Evolutionary conservation across 2,113 vertebrate genomes (phyloP).

Genomic region (Todiramphus saurophagus): DNA sequence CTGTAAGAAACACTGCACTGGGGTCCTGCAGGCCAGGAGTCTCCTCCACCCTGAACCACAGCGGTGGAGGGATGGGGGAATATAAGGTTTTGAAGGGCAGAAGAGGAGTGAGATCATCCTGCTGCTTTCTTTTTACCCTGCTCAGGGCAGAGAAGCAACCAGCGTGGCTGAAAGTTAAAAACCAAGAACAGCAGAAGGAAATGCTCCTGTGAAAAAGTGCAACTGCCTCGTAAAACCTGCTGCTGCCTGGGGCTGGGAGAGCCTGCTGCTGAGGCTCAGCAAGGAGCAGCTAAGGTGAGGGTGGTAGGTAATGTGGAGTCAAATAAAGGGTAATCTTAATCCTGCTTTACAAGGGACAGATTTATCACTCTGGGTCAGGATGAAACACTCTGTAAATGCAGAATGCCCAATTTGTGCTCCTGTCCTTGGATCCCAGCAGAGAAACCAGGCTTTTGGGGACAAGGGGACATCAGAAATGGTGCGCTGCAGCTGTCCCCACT

Average conservation of each 20-base stretch:
- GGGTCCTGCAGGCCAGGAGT: neutral
- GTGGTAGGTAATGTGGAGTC: neutral
- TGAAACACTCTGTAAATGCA: neutral
- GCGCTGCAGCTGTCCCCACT: neutral
- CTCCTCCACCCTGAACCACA: fast-evolving
- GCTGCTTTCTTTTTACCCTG: neutral
- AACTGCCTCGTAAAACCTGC: neutral
- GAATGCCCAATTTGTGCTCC: neutral
- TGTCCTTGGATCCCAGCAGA: no score
- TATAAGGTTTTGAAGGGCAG: neutral
- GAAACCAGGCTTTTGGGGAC: neutral
- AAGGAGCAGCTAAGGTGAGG: neutral
- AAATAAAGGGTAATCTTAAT: neutral
- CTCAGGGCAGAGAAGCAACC: neutral
- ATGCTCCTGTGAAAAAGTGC: fast-evolving
- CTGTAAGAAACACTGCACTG: fast-evolving
- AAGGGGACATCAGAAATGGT: neutral
- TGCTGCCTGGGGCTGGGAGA: neutral
- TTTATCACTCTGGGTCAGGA: neutral
- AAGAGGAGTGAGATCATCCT: neutral
- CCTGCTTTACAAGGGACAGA: neutral
- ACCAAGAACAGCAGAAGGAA: neutral
- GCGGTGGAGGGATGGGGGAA: fast-evolving
- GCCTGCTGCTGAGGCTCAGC: neutral
- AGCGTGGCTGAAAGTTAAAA: neutral